Base-by-base conservation (phyloP, 2,113 vertebrate genomes). In the Sardina pilchardus region DNA sequence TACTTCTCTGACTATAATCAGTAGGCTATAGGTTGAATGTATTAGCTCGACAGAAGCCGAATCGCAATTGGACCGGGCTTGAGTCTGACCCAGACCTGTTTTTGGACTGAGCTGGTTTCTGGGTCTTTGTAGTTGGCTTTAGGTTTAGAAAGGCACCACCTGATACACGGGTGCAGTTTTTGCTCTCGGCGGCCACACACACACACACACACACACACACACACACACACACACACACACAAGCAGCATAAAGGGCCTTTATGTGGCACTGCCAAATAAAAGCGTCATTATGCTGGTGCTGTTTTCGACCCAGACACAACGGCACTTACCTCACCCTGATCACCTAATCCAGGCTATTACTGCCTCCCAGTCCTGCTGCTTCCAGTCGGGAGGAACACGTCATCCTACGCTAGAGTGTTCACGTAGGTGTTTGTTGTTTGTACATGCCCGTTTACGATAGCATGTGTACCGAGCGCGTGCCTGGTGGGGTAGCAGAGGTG, bases 331-430 rank as follows among this genome's bases (percentile, higher is more conserved):
- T 84, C 50, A 48, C 80, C 78, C 47, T 39, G 47, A 78, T 85
- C 81, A 63, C 85, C 85, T 85, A 59, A 90, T 90, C 85, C 86
- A n/a, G 88, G 39, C 71, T 43, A 48, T 56, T 48, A 6, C 81
- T 87, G 36, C 47, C 50, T 84, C 53, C 84, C 78, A 48, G 45
- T 82, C 84, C 19, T 63, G 81, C 19, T 63, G 81, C 82, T 14
- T 78, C 14, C 71, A 78, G 71, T 30, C 71, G 19, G 71, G 30
- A 39, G 30, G 12, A 12, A 85, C 81, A 39, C 78, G 45, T 81
- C n/a, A 67, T n/a, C 36, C 53, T n/a, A 84, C 85, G 84, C 53
- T 75, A 24, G 26, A 12, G 63, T 26, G 14, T 36, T 12, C 71
- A 36, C 24, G 5, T 59, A 6, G 19, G 1, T 59, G 53, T 24